A percentile compares a stretch with the other conserved stretches of the same genome.
Conservation (phyloP, 2,113 vertebrate species). For the Aepyceros melampus region DNA sequence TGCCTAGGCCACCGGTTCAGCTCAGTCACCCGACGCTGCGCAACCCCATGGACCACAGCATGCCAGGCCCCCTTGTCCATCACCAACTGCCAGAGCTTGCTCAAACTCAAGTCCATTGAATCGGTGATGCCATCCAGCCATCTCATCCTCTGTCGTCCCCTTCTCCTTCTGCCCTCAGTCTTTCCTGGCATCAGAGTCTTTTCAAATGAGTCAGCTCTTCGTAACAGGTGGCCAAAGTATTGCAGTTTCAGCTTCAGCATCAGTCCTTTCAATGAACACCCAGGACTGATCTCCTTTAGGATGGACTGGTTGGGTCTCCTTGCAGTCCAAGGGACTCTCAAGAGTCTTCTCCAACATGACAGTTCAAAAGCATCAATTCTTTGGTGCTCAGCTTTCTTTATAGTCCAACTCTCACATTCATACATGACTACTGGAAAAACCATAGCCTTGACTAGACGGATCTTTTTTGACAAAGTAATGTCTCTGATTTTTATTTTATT, state of each 20-base stretch:
- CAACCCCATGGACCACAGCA: neutral
- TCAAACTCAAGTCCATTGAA: neutral
- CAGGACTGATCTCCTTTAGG: neutral
- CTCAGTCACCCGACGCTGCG: neutral
- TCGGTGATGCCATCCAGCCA: neutral
- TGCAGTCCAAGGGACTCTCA: neutral
- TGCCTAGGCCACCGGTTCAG: neutral
- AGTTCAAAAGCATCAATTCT: neutral
- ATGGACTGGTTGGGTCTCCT: neutral
- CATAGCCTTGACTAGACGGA: no score
- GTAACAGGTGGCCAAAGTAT: neutral
- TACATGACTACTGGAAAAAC: neutral
- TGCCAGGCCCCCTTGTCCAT: neutral
- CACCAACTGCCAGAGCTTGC: neutral
- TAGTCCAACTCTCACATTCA: neutral
- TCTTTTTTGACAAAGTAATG: no score
- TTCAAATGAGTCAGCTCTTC: neutral
- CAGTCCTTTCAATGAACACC: neutral
- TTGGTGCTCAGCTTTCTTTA: neutral
- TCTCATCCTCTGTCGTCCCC: neutral
- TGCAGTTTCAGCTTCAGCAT: neutral
- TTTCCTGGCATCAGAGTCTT: neutral
- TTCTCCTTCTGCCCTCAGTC: neutral
- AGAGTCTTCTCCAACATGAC: neutral
- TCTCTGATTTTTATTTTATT: no score